These are phyloP conservation scores for Perizoma flavofasciatum DNA, from an alignment of 2,888 invertebrate species.

Conservation along the genomic window DNA sequence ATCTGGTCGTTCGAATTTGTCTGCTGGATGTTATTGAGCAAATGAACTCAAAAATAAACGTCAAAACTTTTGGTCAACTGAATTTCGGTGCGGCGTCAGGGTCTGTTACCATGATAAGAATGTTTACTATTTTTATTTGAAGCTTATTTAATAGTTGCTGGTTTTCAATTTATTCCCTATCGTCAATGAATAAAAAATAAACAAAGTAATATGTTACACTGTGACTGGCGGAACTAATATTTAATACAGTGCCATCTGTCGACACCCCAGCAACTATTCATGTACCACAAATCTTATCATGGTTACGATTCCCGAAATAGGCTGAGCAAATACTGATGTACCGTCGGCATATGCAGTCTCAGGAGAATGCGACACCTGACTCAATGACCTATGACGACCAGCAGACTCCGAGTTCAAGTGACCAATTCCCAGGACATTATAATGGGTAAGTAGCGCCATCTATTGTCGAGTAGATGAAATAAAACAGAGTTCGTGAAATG, in stretches of 20 bases:
- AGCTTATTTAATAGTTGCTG: conserved; percentile 18
- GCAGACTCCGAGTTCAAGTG: conserved; percentile 95
- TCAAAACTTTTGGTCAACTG: conserved; percentile 18
- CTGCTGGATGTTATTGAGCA: conserved; percentile 18
- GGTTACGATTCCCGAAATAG: conserved; percentile 33
- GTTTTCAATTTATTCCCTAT: background rate
- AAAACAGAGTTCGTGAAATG: no score
- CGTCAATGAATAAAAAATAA: no score
- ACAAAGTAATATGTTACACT: no score
- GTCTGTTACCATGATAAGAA: conserved; percentile 31
- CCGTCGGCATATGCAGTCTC: conserved; percentile 36
- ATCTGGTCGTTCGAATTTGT: conserved; percentile 21
- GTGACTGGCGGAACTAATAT: no score
- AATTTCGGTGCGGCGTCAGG: conserved; percentile 24
- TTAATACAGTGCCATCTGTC: conserved; percentile 10
- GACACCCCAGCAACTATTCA: conserved; percentile 17
- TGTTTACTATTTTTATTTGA: background rate
- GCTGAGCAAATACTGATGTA: conserved; percentile 35
- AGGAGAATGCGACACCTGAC: conserved; percentile 38
- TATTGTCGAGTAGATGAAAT: conserved; percentile 35
- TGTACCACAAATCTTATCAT: conserved; percentile 25
- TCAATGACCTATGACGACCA: conserved; percentile 88
- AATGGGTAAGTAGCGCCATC: conserved; percentile 87
- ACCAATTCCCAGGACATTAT: conserved; percentile 92
- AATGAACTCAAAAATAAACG: background rate